Evolutionary conservation across 2,888 invertebrate species (phyloP), one percentile per base, ranked within the genome.

Genomic region (Tanypteryx hageni): DNA sequence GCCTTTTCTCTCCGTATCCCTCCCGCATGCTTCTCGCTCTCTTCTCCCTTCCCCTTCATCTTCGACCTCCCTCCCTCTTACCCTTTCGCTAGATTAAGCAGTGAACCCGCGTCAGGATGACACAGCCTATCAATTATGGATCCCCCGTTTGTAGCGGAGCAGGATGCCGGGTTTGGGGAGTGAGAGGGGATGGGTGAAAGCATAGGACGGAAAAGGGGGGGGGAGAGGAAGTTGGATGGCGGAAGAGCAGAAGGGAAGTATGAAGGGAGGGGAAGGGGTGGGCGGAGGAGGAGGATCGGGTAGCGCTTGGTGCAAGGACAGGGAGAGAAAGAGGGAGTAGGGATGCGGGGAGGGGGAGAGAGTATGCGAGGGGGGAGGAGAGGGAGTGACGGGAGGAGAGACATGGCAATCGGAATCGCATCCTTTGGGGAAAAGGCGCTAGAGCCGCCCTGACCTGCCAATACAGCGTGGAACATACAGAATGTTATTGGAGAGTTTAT

Each of bases 71-170:
- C 61, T 83, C 64, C 68, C 89, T 18, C 89, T 64, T 44, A 64
- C 64, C 64, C 89, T 89, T 64, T 89, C 89, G 89, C 89, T 89
- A 89, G 89, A 89, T 89, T 89, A 89, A 89, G 68, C 89, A 89
- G 89, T 31, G 89, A 89, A 89, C 89, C 89, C 89, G 64, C 89
- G 89, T 64, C 89, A 44, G 89, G 89, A 89, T 89, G 89, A 64
- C 89, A 89, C 89, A 89, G 89, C 89, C 89, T 89, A 89, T 89
- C 89, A 89, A 89, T 89, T 89, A 89, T 89, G 89, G 89, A 89
- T 89, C 31, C 86, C 86, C 86, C 86, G 86, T 86, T 86, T 86
- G 86, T 86, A 59, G 89, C 83, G 89, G 27, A 86, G 59, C 59
- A 86, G 86, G 86, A 86, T 59, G 86, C 86, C 59, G 86, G 56